Base-by-base conservation (phyloP, 2,797 vertebrate genomes). In the Brachyalestes nurse region DNA sequence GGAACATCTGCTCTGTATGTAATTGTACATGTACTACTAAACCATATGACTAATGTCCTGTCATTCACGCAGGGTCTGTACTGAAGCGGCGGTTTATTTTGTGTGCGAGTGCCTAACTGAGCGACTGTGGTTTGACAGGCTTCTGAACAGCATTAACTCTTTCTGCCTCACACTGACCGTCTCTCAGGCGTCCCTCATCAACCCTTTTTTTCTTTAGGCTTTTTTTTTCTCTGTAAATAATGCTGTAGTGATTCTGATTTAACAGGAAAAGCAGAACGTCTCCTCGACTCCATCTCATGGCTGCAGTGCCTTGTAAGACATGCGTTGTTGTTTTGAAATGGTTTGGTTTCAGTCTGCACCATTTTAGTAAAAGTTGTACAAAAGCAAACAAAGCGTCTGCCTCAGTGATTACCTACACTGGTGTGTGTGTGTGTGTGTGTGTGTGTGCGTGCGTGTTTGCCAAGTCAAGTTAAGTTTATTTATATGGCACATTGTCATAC, bases 321-420 rank as follows among this genome's bases (percentile, higher is more conserved):
- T 84, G 85, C 84, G 58, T 86, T 85, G 86, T 89, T 83, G 83
- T 86, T 86, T 86, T 81, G 66, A 89, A 81, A 83, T 83, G 85
- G 83, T 89, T 86, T 87, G 88, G 87, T 89, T 90, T 82, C 87
- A 85, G 85, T 89, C 86, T 85, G 88, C 88, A 89, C 83, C 80
- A 62, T 88, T 89, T 90, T 89, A 90, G 90, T 91, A 89, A 88
- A 90, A 84, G 88, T 87, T 88, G 86, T 88, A 88, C 84, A 89
- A 89, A 89, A 89, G 62, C 70, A 84, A 74, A 55, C 13, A 7
- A 34, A 0, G 7, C 0, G 17, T 73, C 58, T 47, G 64, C 42
- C 28, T 77, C 55, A 14, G 40, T 79, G 14, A 66, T 38, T 82
- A 17, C 38, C 19, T 21, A 21, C 16, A 9, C 2, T 0, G 23